Conservation (phyloP, 35 echinoderm and acorn worm species). For the Stichopus chloronotus region DNA sequence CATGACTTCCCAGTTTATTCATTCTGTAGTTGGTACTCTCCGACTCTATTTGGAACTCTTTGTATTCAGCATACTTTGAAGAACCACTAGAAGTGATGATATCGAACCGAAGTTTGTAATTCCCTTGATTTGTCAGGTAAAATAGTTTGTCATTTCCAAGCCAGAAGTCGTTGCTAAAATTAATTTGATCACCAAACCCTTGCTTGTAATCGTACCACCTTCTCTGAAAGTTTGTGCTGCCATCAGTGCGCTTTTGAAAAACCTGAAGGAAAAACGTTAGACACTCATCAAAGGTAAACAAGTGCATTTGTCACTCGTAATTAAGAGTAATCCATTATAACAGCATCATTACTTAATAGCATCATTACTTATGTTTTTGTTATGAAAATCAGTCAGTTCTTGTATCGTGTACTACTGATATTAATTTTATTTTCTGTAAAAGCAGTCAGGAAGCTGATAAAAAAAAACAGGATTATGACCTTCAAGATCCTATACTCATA, state of each 20-base stretch:
- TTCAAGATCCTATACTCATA: no score
- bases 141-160: slow-evolving; percentile 42
- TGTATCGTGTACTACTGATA: no score
- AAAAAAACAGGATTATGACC: no score
- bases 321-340: no score
- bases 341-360: no score
- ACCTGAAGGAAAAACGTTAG: slow-evolving; percentile 9
- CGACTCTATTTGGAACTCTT: neutral
- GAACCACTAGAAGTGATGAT: neutral
- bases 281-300: no score
- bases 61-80: neutral
- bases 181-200: slow-evolving; percentile 8
- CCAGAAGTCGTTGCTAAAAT: slow-evolving; percentile 28
- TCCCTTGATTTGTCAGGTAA: slow-evolving; percentile 6
- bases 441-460: no score
- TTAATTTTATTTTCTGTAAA: no score
- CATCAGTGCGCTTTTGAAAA: slow-evolving; percentile 22
- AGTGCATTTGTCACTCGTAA: no score
- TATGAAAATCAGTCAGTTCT: no score
- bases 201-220: neutral
- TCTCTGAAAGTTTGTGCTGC: neutral
- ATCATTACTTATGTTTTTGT: no score
- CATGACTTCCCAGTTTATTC: neutral
- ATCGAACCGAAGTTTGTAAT: slow-evolving; percentile 24
- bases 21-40: neutral